phyloP scores from a whole-genome alignment of 2,888 invertebrate genomes.

The Acanthosepion lycidas region DNA sequence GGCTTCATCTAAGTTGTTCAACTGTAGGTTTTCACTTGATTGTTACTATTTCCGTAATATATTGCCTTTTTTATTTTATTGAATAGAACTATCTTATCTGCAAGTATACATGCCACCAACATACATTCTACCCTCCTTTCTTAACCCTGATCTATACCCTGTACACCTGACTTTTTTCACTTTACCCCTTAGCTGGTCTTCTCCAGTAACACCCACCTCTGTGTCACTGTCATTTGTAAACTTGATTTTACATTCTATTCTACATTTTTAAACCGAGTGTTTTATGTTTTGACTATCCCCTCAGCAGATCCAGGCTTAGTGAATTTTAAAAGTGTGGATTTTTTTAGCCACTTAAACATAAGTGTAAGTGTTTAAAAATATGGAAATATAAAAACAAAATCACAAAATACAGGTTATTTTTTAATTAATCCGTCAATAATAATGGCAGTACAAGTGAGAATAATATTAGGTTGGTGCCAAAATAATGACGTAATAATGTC shows the following conservation, averaged over 20 bases:
- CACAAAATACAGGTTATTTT: too few relatives aligned
- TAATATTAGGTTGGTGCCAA: too few relatives aligned
- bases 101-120: not conserved
- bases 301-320: too few relatives aligned
- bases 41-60: not conserved
- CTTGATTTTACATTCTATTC: not conserved
- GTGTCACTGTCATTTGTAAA: not conserved
- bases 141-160: not conserved
- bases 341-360: too few relatives aligned
- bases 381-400: too few relatives aligned
- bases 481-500: too few relatives aligned
- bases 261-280: not conserved
- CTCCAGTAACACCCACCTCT: not conserved
- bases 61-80: not conserved
- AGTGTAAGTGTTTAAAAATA: too few relatives aligned
- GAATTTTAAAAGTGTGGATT: too few relatives aligned
- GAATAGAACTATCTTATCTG: constrained; percentile 15
- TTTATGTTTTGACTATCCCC: not conserved
- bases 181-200: not conserved
- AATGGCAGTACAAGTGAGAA: too few relatives aligned
- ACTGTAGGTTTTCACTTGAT: not conserved
- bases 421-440: too few relatives aligned
- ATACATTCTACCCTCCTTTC: not conserved
- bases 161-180: not conserved
- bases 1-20: constrained; percentile 13